Evolutionary conservation across 2,888 invertebrate genomes (phyloP).

Genomic region (Galerucella calmariensis): DNA sequence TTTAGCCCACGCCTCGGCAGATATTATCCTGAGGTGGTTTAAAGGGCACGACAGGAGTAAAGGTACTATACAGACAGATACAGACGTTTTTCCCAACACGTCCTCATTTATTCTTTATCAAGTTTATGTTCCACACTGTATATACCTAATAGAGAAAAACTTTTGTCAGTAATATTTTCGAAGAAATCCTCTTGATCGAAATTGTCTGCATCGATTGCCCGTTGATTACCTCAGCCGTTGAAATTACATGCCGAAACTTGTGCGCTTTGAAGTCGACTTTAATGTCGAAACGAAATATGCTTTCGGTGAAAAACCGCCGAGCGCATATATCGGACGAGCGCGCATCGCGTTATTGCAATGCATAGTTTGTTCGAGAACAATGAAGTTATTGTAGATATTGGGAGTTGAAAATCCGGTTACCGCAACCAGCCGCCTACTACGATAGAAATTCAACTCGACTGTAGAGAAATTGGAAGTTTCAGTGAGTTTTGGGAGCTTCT

Average conservation of each 20-base stretch:
- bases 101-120: no score
- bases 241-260: constrained; percentile 15
- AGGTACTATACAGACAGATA: no score
- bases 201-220: constrained; percentile 3
- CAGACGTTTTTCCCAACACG: no score
- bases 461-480: constrained; percentile 5
- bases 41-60: no score
- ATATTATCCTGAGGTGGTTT: no score
- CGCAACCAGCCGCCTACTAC: constrained; percentile 4
- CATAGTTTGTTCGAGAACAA: constrained; percentile 43
- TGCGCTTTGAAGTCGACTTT: constrained; percentile 41
- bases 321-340: constrained; percentile 40
- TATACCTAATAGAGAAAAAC: neutral
- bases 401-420: constrained; percentile 45
- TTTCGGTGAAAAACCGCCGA: constrained; percentile 36
- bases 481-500: constrained; percentile 14
- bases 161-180: neutral
- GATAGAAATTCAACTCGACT: constrained; percentile 10
- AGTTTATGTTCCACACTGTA: no score
- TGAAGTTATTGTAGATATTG: constrained; percentile 45
- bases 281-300: constrained; percentile 36
- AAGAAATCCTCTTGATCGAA: neutral
- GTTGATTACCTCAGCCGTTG: constrained; percentile 14
- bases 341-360: constrained; percentile 42
- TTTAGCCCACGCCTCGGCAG: no score